phyloP scores from a whole-genome alignment of 2,797 vertebrate genomes.

The Cyprinodon diabolis region DNA sequence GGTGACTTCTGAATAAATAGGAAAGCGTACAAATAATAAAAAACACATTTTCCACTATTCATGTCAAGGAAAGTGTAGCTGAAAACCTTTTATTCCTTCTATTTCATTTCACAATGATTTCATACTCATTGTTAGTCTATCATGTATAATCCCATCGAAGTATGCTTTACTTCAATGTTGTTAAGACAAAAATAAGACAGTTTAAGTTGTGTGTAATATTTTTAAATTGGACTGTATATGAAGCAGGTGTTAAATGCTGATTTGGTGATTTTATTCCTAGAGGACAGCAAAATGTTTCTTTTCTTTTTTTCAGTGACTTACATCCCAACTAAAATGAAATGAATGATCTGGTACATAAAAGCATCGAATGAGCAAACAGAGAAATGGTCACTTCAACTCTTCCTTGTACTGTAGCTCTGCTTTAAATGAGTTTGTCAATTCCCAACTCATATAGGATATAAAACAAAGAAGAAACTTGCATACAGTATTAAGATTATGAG shows the following conservation, averaged over 20 bases:
- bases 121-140: not conserved
- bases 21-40: not conserved
- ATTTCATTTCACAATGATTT: not conserved
- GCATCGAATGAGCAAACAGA: not conserved
- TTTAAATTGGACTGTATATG: constrained; percentile 7
- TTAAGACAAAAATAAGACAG: not conserved
- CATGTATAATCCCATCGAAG: not conserved
- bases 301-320: not conserved
- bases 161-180: not conserved
- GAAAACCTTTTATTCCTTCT: not conserved
- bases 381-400: not conserved
- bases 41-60: not conserved
- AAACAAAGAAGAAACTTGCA: constrained; percentile 12
- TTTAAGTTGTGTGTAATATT: not conserved
- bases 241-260: not conserved
- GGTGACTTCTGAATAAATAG: not conserved
- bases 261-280: not conserved
- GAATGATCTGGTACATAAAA: not conserved
- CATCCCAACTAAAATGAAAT: not conserved
- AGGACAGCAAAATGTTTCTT: not conserved
- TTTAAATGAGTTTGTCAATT: not conserved
- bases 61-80: not conserved
- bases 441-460: not conserved
- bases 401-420: not conserved
- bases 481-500: not conserved